Conservation (phyloP, 2,113 vertebrate species). For the Ammodytes dubius region DNA sequence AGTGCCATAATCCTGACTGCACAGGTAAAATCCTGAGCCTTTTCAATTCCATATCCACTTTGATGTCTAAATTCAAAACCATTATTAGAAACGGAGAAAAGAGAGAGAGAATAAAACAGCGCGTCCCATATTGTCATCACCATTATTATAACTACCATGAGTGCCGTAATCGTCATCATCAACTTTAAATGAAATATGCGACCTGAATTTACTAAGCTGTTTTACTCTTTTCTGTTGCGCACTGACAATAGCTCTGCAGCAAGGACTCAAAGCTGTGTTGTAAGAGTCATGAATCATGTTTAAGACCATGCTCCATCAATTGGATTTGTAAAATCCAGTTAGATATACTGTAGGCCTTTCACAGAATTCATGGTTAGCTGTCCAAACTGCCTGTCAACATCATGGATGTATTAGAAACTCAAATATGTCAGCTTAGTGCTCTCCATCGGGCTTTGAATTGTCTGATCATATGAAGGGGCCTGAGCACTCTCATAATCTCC, state of each 20-base stretch:
- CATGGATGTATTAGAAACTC: conserved; percentile 72
- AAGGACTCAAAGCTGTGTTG: conserved; percentile 36
- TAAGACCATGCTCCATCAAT: conserved; percentile 72
- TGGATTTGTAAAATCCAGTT: conserved; percentile 79
- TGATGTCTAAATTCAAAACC: conserved; percentile 69
- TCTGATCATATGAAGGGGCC: conserved; percentile 75
- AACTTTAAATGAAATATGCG: conserved; percentile 4
- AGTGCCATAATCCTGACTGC: conserved; percentile 96
- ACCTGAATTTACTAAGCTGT: conserved; percentile 25
- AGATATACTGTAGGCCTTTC: conserved; percentile 71
- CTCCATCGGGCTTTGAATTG: conserved; percentile 74
- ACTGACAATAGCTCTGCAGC: conserved; percentile 10
- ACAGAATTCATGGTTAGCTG: conserved; percentile 70
- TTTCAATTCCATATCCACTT: conserved; percentile 64
- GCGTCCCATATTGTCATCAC: conserved; percentile 6
- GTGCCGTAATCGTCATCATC: background rate
- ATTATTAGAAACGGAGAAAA: conserved; percentile 35
- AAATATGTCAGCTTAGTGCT: conserved; percentile 76
- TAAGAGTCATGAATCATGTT: conserved; percentile 62
- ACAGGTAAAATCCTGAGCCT: conserved; percentile 89
- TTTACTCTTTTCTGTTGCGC: conserved; percentile 12
- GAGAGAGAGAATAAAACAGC: conserved; percentile 8
- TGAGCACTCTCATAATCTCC: conserved; percentile 68
- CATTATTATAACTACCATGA: conserved; percentile 13
- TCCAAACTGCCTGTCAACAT: conserved; percentile 74